Evolutionary conservation across 2,797 vertebrate genomes (phyloP).

Genomic region (Lutjanus campechanus): DNA sequence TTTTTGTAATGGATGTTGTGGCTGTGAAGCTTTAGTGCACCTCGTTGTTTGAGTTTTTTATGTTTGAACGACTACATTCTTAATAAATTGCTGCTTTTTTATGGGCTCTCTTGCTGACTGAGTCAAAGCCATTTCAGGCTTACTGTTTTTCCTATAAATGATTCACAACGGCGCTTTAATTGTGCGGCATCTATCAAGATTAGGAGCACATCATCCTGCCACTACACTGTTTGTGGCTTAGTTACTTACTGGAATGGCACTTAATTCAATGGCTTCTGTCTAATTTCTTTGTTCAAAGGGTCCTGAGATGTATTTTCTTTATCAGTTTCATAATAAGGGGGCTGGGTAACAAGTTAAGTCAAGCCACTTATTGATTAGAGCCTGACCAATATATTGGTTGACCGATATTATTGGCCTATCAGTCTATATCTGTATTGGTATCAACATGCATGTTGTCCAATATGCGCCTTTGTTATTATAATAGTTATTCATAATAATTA

Average conservation of each 20-base stretch:
- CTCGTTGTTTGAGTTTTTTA: conserved; percentile 33
- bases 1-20: conserved; percentile 30
- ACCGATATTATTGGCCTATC: no score
- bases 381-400: no score
- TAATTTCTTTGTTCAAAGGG: conserved; percentile 54
- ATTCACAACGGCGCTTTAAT: conserved; percentile 69
- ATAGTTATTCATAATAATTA: no score
- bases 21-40: conserved; percentile 10
- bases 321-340: not conserved
- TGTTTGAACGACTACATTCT: conserved; percentile 28
- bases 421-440: no score
- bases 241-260: conserved; percentile 69
- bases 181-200: conserved; percentile 36
- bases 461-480: no score
- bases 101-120: conserved; percentile 33
- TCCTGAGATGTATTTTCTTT: conserved; percentile 1
- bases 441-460: no score
- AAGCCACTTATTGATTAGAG: not conserved
- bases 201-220: conserved; percentile 48
- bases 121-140: conserved; percentile 29
- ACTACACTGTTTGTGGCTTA: conserved; percentile 45
- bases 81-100: conserved; percentile 35
- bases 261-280: conserved; percentile 47
- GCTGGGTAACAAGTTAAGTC: not conserved
- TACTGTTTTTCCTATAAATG: conserved; percentile 57